phyloP scores from a whole-genome alignment of 2,888 invertebrate genomes.

The Amblyteles armatorius region DNA sequence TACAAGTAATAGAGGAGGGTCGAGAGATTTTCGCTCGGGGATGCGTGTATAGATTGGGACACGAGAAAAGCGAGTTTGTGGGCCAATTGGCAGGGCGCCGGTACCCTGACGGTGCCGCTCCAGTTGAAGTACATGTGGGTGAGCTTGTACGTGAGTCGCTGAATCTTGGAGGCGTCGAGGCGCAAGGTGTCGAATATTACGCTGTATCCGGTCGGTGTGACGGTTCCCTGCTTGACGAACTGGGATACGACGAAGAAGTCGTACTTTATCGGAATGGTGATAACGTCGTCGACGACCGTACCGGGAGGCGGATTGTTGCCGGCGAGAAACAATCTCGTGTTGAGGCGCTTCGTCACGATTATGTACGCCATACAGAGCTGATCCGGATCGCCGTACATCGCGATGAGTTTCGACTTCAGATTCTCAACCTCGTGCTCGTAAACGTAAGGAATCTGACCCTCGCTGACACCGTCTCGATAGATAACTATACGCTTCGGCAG shows the following conservation, averaged over 20 bases:
- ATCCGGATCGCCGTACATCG: constrained; percentile 85
- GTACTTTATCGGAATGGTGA: constrained; percentile 92
- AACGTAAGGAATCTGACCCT: constrained; percentile 94
- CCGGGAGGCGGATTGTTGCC: constrained; percentile 92
- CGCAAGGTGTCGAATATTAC: constrained; percentile 91
- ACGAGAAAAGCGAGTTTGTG: constrained; percentile 96
- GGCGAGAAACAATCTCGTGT: constrained; percentile 89
- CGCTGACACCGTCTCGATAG: constrained; percentile 98
- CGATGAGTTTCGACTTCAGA: constrained; percentile 86
- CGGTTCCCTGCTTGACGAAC: constrained; percentile 94
- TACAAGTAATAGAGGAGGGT: constrained; percentile 90
- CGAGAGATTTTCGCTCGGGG: constrained; percentile 87
- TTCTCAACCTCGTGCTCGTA: constrained; percentile 90
- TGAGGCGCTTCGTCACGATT: constrained; percentile 96
- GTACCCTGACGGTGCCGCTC: constrained; percentile 91
- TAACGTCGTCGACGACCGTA: constrained; percentile 93
- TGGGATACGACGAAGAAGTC: constrained; percentile 97
- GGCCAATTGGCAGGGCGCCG: constrained; percentile 97
- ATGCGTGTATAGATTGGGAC: constrained; percentile 91
- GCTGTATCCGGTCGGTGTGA: constrained; percentile 96
- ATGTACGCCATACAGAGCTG: constrained; percentile 89
- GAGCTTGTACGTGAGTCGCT: constrained; percentile 94
- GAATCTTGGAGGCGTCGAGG: constrained; percentile 90
- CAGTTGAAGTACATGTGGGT: constrained; percentile 97
- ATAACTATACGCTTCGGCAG: constrained; percentile 91